phyloP scores from a whole-genome alignment of 92 coral and sea anemone species.

The Ricordea florida region DNA sequence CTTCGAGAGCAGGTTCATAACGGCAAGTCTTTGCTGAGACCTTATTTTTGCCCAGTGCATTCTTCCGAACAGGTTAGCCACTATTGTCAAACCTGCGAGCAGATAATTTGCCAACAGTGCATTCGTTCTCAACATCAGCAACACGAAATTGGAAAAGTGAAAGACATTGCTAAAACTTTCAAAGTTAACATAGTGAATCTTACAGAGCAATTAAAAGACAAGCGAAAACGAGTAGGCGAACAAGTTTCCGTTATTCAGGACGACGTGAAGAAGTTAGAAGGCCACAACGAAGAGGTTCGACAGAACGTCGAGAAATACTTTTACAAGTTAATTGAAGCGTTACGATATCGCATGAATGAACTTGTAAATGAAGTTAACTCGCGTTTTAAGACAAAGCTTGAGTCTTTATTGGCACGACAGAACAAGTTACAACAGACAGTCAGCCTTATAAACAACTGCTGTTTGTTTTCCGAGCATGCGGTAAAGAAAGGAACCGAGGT shows the following conservation, averaged over 20 bases:
- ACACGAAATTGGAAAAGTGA: constrained; percentile 28
- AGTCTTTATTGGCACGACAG: constrained; percentile 51
- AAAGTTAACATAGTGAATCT: constrained; percentile 54
- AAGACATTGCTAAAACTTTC: constrained; percentile 35
- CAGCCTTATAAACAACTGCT: constrained; percentile 43
- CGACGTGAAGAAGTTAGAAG: constrained; percentile 40
- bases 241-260: constrained; percentile 13
- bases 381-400: constrained; percentile 43
- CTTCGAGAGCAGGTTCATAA: constrained; percentile 27
- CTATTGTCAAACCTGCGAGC: constrained; percentile 59
- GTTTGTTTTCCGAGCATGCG: constrained; percentile 60
- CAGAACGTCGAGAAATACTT: constrained; percentile 62
- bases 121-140: constrained; percentile 34
- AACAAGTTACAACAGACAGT: constrained; percentile 26
- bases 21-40: constrained; percentile 1
- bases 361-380: constrained; percentile 57
- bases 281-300: constrained; percentile 35
- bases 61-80: constrained; percentile 41
- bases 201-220: constrained; percentile 50
- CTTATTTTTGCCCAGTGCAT: constrained; percentile 61
- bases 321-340: constrained; percentile 51
- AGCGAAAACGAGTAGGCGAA: constrained; percentile 37
- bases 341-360: constrained; percentile 62
- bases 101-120: constrained; percentile 57
- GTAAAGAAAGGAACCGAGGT: constrained; percentile 56